Base-by-base conservation (phyloP, 2,113 vertebrate species). In the Nesogale talazaci region DNA sequence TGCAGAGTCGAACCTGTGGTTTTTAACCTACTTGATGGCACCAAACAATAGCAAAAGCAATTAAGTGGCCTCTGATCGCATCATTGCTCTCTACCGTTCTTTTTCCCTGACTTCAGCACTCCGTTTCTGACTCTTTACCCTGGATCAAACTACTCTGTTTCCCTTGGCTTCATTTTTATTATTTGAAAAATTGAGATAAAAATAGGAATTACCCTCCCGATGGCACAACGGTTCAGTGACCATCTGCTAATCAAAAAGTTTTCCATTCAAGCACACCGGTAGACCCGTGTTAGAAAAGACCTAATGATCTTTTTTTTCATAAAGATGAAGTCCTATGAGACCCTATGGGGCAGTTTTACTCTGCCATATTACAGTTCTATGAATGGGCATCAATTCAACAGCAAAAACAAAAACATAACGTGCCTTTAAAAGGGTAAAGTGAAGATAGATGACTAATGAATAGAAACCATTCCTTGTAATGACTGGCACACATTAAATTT, bases 351-450 rank as follows among this genome's bases (percentile, higher is more conserved):
- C 69, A 72, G 69, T 72, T 72, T 7, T 36, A 72, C 19, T 72
- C n/a, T 34, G 31, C 36, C n/a, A 36, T 36, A 22, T 22, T 36
- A 19, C 7, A 3, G 36, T 7, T 7, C 19, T 36, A 36, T 72
- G 70, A 36, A 34, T 70, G 27, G 65, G 27, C 15, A 67, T n/a
- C 65, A 31, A 31, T 27, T 65, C 29, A n/a, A 12, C 31, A 29
- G 65, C 65, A 67, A 34, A 72, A 70, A 16, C 25, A 65, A 65
- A 31, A 31, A 63, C 23, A 25, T 25, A 31, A 65, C 88, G n/a
- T 67, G 15, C 34, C 79, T 75, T 81, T 86, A 10, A 90, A 90
- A 81, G 29, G 11, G 76, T 56, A 9, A 89, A 78, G n/a, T 83
- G 72, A 90, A 20, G 36, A 36, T 72, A 36, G 19, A 36, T 72